Evolutionary conservation across 1,140 invertebrate species (phyloP), one percentile per base, ranked within the genome.

Genomic region (Lepidurus arcticus): DNA sequence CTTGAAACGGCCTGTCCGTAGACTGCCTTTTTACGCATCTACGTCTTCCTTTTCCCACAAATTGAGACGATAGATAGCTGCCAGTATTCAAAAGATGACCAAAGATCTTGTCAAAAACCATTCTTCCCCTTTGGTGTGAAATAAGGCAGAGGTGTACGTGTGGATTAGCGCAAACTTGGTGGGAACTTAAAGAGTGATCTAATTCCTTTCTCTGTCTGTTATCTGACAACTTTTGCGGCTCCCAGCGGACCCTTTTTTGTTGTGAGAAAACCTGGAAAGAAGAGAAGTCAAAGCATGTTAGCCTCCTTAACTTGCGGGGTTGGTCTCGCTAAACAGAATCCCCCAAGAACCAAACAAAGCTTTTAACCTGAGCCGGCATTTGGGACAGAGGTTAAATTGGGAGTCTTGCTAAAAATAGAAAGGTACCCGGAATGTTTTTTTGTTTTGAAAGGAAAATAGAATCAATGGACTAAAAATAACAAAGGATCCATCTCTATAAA

Each of bases 401-500:
- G 34, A 4, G 34, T 34, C 34, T 34, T 2, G 34, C 34, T 34
- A 34, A 34, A 34, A 34, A 34, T 34, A 34, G 34, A n/a, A n/a
- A n/a, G n/a, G n/a, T n/a, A n/a, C n/a, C n/a, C n/a, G n/a, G n/a
- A n/a, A n/a, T n/a, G n/a, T n/a, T n/a, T n/a, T n/a, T n/a, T n/a
- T n/a, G n/a, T n/a, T n/a, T n/a, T n/a, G n/a, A n/a, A n/a, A n/a
- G 53, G 53, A 7, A 7, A 13, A 9, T 13, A 16, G 16, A 65
- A 21, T 34, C 21, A 65, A 21, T 4, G 9, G 16, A 47, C 0
- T 11, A 21, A 21, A 9, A 7, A 13, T 65, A 65, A 21, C 16
- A 65, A 21, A 65, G 21, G 53, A 65, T 65, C 53, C 21, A 65
- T 65, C 53, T 65, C 53, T 65, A 65, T 65, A 65, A 65, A 65